These are phyloP conservation scores for Tragelaphus scriptus DNA, from an alignment of 2,113 vertebrate species.

Conservation along the genomic window DNA sequence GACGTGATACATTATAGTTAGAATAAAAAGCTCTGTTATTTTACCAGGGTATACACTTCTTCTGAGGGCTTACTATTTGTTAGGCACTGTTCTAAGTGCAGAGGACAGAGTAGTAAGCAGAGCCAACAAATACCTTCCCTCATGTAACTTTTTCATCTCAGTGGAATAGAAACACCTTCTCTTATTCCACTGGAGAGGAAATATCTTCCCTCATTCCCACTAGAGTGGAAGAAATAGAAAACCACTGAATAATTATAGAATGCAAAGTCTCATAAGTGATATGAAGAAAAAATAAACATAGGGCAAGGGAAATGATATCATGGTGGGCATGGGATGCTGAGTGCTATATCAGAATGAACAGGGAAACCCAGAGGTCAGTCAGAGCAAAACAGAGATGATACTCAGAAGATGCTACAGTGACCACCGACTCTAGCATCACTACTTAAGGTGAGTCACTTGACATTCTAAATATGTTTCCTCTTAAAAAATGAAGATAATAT, in stretches of 20 bases:
- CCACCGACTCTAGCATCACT: background rate
- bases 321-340: background rate
- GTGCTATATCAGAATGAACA: background rate
- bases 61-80: background rate
- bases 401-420: background rate
- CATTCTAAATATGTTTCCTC: background rate
- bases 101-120: background rate
- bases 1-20: background rate
- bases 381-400: background rate
- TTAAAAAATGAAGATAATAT: background rate
- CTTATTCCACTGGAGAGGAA: background rate
- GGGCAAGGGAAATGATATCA: background rate
- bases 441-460: background rate
- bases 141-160: background rate
- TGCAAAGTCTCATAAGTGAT: background rate
- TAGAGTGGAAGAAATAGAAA: background rate
- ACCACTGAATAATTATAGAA: background rate
- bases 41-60: background rate
- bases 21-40: background rate
- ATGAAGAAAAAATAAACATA: background rate
- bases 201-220: background rate
- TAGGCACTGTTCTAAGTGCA: background rate
- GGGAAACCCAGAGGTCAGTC: background rate
- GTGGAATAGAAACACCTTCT: background rate
- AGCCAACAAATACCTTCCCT: background rate